Conservation (phyloP, 2,888 invertebrate species). For the Drosophila antonietae region DNA sequence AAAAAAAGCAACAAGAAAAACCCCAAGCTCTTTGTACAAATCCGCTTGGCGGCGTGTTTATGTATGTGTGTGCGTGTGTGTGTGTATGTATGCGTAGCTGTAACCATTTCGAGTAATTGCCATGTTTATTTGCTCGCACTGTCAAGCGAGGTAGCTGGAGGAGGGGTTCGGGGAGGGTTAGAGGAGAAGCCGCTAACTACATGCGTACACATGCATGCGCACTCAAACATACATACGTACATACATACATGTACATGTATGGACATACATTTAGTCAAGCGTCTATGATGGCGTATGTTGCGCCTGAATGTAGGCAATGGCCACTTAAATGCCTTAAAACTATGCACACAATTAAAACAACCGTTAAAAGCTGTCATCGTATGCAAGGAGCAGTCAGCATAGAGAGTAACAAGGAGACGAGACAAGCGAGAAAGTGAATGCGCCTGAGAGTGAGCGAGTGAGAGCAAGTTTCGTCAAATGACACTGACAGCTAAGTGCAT, state of each 20-base stretch:
- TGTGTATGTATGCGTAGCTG: conserved; percentile 22
- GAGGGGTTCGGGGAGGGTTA: neutral
- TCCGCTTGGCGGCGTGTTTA: neutral
- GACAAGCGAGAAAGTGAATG: neutral
- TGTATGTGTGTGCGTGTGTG: neutral
- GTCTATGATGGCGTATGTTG: conserved; percentile 14
- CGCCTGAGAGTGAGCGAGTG: neutral
- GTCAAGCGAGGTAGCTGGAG: conserved; percentile 1
- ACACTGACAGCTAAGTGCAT: conserved; percentile 43
- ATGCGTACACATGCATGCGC: neutral
- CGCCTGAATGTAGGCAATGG: conserved; percentile 59
- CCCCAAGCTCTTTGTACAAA: conserved; percentile 14
- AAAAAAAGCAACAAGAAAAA: conserved; percentile 24
- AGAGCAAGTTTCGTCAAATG: conserved; percentile 39
- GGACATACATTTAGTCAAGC: too few relatives aligned
- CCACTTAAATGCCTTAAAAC: conserved; percentile 53
- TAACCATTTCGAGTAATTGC: conserved; percentile 52
- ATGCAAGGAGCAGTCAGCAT: conserved; percentile 18
- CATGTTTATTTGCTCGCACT: conserved; percentile 51
- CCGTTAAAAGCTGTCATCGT: conserved; percentile 29
- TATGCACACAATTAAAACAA: conserved; percentile 62
- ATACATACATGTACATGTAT: neutral
- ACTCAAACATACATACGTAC: neutral
- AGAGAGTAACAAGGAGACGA: conserved; percentile 16
- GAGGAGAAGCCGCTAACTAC: conserved; percentile 7